Percentiles rank a stretch among this genome's conserved stretches.
These are phyloP conservation scores for Macrophya annulata DNA, from an alignment of 2,888 invertebrate genomes.

Conservation along the genomic window DNA sequence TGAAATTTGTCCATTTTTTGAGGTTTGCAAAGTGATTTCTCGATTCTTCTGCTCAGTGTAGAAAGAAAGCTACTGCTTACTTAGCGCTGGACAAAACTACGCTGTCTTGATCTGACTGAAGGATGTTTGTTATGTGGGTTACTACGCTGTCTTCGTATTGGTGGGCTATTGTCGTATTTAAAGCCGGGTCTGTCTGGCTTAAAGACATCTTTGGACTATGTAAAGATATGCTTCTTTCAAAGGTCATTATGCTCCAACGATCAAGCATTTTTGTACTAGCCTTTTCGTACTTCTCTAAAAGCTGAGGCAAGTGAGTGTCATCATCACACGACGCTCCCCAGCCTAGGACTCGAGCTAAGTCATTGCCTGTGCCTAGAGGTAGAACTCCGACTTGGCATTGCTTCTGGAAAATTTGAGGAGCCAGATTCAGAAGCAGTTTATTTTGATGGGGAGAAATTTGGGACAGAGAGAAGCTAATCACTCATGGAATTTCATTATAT, in stretches of 20 bases:
- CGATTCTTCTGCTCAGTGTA: too few species aligned
- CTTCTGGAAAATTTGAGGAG: constrained; percentile 82
- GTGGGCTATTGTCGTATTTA: constrained; percentile 83
- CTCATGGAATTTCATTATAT: neutral
- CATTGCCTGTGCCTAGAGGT: constrained; percentile 98
- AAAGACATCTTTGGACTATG: constrained; percentile 81
- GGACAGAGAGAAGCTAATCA: neutral
- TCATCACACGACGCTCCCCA: constrained; percentile 99
- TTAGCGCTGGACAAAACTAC: constrained; percentile 88
- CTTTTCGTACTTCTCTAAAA: constrained; percentile 96
- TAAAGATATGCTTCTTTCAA: constrained; percentile 88
- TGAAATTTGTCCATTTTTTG: too few species aligned
- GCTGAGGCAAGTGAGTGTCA: constrained; percentile 94
- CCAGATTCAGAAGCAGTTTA: neutral
- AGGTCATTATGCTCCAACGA: constrained; percentile 98
- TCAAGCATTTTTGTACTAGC: constrained; percentile 99
- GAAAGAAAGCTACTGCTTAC: constrained; percentile 76
- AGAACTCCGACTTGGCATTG: constrained; percentile 97
- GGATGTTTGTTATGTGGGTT: constrained; percentile 91
- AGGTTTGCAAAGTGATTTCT: too few species aligned
- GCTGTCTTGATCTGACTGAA: constrained; percentile 90
- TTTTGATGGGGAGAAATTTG: neutral
- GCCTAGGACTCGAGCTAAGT: constrained; percentile 95
- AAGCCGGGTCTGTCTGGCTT: constrained; percentile 80
- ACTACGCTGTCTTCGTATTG: constrained; percentile 90